A percentile compares a stretch with the other conserved stretches of the same genome.
Evolutionary conservation across 2,888 invertebrate genomes (phyloP).

Genomic region (Cephus runcator): DNA sequence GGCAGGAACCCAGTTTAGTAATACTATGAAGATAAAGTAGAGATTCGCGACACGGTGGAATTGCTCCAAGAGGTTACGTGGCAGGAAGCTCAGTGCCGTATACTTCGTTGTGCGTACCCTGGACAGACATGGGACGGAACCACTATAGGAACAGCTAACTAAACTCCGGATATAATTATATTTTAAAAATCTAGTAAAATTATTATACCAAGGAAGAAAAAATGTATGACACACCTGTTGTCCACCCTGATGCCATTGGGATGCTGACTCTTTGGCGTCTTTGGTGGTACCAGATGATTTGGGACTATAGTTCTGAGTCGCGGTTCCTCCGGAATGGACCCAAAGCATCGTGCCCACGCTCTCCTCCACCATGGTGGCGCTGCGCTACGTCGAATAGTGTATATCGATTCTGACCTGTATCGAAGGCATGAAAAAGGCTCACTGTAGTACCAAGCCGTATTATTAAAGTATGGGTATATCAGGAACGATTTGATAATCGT

Average conservation of each 20-base stretch:
- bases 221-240: slow-evolving; percentile 68
- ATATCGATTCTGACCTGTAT: slow-evolving; percentile 81
- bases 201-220: slow-evolving; percentile 9
- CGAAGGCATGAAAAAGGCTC: not conserved
- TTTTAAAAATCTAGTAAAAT: not conserved
- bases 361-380: slow-evolving; percentile 80
- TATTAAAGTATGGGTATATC: not conserved
- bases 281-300: slow-evolving; percentile 85
- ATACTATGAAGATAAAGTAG: slow-evolving; percentile 96
- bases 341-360: slow-evolving; percentile 63
- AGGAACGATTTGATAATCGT: not conserved
- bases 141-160: slow-evolving; percentile 2
- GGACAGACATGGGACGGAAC: slow-evolving; percentile 17
- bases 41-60: slow-evolving; percentile 97
- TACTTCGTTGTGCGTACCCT: slow-evolving; percentile 95
- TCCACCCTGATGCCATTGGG: slow-evolving; percentile 85
- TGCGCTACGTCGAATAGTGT: slow-evolving; percentile 82
- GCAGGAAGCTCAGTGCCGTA: slow-evolving; percentile 91
- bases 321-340: slow-evolving; percentile 75
- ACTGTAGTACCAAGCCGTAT: not conserved
- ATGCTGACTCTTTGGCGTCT: slow-evolving; percentile 82
- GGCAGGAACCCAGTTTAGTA: slow-evolving; percentile 95
- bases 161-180: slow-evolving; percentile 15
- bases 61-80: slow-evolving; percentile 96
- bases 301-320: slow-evolving; percentile 81